A percentile compares a stretch with the other conserved stretches of the same genome.
phyloP scores from a whole-genome alignment of 2,888 invertebrate species.

The Chaitophorus viminalis region DNA sequence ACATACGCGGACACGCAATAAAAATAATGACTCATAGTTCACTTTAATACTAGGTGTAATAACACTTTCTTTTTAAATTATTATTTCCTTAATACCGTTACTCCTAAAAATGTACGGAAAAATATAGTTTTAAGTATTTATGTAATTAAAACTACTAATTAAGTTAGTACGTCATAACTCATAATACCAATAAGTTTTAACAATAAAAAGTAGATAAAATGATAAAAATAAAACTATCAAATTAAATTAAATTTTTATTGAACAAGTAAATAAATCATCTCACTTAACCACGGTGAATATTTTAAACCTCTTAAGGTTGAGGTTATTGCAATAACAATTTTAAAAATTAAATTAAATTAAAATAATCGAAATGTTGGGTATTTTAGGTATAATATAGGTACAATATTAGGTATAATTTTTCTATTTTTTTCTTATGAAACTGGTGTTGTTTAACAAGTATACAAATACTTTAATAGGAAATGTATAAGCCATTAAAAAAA shows the following conservation, averaged over 20 bases:
- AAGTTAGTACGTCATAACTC: neutral
- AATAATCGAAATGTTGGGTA: neutral
- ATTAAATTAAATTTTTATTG: neutral
- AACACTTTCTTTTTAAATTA: neutral
- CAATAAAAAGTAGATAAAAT: neutral
- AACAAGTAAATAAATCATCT: neutral
- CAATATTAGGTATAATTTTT: neutral
- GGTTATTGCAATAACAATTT: no score
- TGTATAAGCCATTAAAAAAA: no score
- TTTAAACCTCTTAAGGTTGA: no score
- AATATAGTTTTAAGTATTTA: no score
- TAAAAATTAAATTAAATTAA: neutral
- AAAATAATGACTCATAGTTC: conserved; percentile 22
- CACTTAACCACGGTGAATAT: no score
- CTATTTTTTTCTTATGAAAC: neutral
- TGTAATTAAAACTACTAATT: no score
- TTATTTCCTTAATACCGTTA: neutral
- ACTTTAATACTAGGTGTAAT: neutral
- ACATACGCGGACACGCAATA: neutral
- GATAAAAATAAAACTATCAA: neutral
- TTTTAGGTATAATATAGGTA: no score
- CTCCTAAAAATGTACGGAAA: neutral
- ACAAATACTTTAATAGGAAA: neutral
- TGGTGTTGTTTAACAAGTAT: neutral
- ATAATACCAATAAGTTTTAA: no score